These are phyloP conservation scores for Diadumene lineata DNA, from an alignment of 92 coral and sea anemone species.

Conservation along the genomic window DNA sequence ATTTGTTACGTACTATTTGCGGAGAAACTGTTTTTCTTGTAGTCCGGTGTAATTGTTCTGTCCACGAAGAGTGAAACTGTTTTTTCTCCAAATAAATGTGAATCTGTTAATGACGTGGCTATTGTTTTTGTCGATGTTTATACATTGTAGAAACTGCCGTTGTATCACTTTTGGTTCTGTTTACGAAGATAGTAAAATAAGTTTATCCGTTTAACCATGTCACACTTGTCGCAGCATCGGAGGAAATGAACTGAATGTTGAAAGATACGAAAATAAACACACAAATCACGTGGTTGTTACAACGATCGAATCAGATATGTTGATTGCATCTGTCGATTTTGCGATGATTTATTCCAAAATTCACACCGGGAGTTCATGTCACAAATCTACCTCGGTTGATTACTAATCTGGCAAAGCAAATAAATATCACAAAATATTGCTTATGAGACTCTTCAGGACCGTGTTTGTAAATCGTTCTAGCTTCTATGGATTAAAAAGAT, in stretches of 20 bases:
- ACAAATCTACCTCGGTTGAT: constrained; percentile 2
- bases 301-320: constrained; percentile 25
- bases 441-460: too few relatives aligned
- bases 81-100: too few relatives aligned
- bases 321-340: neutral
- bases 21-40: too few relatives aligned
- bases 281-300: neutral
- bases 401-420: neutral
- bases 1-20: too few relatives aligned
- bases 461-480: too few relatives aligned
- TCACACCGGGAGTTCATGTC: neutral
- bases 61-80: too few relatives aligned
- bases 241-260: neutral
- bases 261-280: constrained; percentile 5
- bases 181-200: neutral
- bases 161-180: neutral
- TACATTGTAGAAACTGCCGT: too few relatives aligned
- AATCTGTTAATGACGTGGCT: too few relatives aligned
- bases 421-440: too few relatives aligned
- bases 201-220: neutral
- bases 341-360: neutral
- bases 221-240: neutral
- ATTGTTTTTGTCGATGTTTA: too few relatives aligned
- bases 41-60: too few relatives aligned
- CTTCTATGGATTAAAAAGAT: too few relatives aligned